Percentiles rank a stretch among this genome's conserved stretches.
These are phyloP conservation scores for Melipona quadrifasciata DNA, from an alignment of 1,140 invertebrate genomes.

Conservation along the genomic window DNA sequence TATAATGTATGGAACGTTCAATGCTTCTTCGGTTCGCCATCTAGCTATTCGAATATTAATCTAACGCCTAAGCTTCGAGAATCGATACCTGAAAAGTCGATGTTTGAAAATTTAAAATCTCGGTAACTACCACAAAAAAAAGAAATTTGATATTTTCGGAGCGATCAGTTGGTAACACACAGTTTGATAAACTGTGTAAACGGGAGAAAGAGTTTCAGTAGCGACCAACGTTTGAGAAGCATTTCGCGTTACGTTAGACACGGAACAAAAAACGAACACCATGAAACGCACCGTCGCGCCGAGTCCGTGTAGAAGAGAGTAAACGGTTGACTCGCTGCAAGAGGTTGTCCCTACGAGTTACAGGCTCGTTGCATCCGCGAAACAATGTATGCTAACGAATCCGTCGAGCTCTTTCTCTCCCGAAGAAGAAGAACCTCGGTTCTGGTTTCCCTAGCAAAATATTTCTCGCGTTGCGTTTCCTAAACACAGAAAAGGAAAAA, in stretches of 20 bases:
- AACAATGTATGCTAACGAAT: constrained; percentile 17
- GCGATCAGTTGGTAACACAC: no score
- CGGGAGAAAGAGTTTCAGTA: no score
- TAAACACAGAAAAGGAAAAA: not conserved
- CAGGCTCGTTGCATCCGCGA: not conserved
- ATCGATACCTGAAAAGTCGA: not conserved
- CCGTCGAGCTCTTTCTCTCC: not conserved
- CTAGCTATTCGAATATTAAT: not conserved
- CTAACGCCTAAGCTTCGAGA: not conserved
- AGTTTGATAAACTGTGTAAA: not conserved
- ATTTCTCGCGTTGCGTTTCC: not conserved
- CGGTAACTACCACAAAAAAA: no score
- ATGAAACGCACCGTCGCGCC: not conserved
- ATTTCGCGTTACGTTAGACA: not conserved
- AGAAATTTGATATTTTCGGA: no score
- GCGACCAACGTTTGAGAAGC: not conserved
- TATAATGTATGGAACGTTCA: not conserved
- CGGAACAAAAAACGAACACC: not conserved
- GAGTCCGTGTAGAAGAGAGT: not conserved
- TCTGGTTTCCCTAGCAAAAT: not conserved
- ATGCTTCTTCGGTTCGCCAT: no score
- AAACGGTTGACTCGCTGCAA: constrained; percentile 11
- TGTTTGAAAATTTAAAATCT: not conserved
- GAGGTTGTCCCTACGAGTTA: not conserved
- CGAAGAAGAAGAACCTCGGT: not conserved